Conservation (phyloP, 2,797 vertebrate genomes). For the Brachyrhaphis roseni region DNA sequence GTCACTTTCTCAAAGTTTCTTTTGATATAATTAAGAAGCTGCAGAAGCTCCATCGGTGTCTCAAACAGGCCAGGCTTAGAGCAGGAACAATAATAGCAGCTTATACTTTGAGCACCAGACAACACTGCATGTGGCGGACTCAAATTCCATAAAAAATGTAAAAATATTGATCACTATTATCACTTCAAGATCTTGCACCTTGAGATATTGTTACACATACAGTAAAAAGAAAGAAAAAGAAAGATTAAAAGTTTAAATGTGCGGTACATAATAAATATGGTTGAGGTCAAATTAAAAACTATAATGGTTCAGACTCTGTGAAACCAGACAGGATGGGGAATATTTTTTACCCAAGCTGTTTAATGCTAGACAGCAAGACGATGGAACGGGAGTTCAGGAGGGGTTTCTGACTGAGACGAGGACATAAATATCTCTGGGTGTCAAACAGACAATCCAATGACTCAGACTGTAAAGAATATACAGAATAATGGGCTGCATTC, state of each 20-base stretch:
- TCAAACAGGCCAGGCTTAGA: background rate
- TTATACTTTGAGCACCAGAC: background rate
- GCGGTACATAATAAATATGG: background rate
- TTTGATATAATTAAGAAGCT: background rate
- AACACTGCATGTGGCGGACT: background rate
- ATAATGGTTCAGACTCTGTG: background rate
- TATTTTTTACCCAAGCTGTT: background rate
- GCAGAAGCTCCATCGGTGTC: background rate
- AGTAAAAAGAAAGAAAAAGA: too few species aligned
- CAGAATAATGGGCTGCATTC: slow-evolving; percentile 26
- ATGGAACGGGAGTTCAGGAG: slow-evolving; percentile 14
- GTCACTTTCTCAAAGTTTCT: background rate
- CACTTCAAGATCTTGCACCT: background rate
- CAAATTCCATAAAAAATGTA: background rate
- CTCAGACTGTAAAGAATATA: slow-evolving; percentile 32
- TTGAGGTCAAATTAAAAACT: background rate
- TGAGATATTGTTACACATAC: background rate
- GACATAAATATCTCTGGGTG: slow-evolving; percentile 29
- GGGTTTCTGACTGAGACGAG: background rate
- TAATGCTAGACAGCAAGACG: slow-evolving; percentile 2
- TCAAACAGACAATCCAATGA: slow-evolving; percentile 35
- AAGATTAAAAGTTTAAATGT: background rate
- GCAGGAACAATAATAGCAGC: background rate
- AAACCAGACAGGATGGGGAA: background rate
- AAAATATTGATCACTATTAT: background rate